Evolutionary conservation across 2,113 vertebrate species (phyloP).

Genomic region (Saguinus imperator): DNA sequence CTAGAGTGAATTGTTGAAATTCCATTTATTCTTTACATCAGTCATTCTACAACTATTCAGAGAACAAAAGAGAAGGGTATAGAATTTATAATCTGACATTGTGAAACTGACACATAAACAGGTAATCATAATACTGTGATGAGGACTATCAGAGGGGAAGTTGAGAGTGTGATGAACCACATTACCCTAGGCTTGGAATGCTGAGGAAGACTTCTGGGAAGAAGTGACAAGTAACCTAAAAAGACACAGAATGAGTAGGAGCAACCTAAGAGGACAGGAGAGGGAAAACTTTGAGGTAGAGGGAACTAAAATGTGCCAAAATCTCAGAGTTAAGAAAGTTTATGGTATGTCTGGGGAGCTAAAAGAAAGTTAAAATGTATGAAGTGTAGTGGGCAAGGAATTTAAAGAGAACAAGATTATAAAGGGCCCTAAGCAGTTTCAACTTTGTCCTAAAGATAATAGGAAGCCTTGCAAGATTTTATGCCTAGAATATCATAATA

Average conservation of each 20-base stretch:
- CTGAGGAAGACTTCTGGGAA: background rate
- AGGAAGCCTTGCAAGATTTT: background rate
- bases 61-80: background rate
- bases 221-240: background rate
- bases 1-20: constrained; percentile 32
- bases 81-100: background rate
- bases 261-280: background rate
- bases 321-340: background rate
- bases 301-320: background rate
- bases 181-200: background rate
- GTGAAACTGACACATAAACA: background rate
- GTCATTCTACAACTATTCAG: background rate
- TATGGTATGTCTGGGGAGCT: background rate
- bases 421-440: background rate
- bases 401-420: background rate
- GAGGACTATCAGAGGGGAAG: background rate
- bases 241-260: background rate
- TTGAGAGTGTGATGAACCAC: background rate
- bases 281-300: background rate
- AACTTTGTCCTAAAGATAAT: background rate
- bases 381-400: background rate
- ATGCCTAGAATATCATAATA: background rate
- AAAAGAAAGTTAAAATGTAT: background rate
- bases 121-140: background rate
- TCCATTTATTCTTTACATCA: background rate